A percentile compares a stretch with the other conserved stretches of the same genome.
phyloP scores from a whole-genome alignment of 2,113 vertebrate genomes.

The Apodemus sylvaticus region DNA sequence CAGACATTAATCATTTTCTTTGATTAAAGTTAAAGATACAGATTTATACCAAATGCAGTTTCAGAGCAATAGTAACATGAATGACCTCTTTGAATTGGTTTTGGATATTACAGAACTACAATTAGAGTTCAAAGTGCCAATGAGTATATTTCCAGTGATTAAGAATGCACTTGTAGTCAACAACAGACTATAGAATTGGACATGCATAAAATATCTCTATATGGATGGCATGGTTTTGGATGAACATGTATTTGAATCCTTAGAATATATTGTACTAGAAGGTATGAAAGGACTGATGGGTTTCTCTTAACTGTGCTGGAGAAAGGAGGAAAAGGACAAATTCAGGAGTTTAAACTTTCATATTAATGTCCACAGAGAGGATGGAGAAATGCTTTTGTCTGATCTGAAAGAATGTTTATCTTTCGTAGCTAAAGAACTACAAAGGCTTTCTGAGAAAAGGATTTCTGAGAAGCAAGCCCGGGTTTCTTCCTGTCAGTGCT shows the following conservation, averaged over 20 bases:
- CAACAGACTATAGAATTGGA: not conserved
- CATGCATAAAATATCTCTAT: not conserved
- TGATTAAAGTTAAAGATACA: conserved; percentile 10
- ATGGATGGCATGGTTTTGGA: not conserved
- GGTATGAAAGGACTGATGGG: not conserved
- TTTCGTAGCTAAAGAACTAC: not conserved
- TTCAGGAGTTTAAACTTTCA: not conserved
- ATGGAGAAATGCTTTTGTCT: not conserved
- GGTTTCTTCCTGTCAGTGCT: not conserved
- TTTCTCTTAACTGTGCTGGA: conserved; percentile 1
- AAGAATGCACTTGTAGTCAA: not conserved
- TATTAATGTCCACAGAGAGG: not conserved
- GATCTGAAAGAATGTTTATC: not conserved
- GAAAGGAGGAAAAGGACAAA: not conserved
- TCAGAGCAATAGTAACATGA: not conserved
- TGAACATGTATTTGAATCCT: not conserved
- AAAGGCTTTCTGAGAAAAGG: too few relatives aligned
- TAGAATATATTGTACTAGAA: not conserved
- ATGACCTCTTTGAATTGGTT: not conserved
- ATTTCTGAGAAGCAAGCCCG: conserved; percentile 28
- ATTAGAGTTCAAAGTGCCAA: not conserved
- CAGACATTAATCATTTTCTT: not conserved
- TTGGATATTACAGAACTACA: not conserved
- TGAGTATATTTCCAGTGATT: not conserved
- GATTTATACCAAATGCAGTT: not conserved